Evolutionary conservation across 2,888 invertebrate genomes (phyloP), one percentile per base, ranked within the genome.

Genomic region (Drosophila meridiana): DNA sequence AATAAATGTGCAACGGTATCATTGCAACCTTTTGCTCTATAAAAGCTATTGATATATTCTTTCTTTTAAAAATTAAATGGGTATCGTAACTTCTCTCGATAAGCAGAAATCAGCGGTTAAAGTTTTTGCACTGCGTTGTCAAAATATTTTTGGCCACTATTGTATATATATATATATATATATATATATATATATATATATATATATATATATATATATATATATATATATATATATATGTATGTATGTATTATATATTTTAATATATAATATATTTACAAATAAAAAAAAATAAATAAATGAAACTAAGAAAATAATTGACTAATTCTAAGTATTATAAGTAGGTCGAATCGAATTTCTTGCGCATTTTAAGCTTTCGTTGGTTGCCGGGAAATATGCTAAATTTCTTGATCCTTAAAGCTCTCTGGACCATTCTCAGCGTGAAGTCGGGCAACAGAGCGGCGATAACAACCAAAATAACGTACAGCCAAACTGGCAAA

Each of bases 401-500:
- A 28, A 88, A 85, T 34, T 82, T 78, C 47, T 92, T 92, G 58
- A 92, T 82, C 28, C 90, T 88, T 3, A 93, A 71, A 2, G 84
- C 91, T 50, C 89, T 74, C 48, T 82, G 82, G 50, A 91, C 83
- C 76, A 91, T 84, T 14, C 90, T 82, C 30, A 92, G 77, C n/a
- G 90, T 88, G 57, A 92, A 94, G 90, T 96, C 95, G 0, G 96
- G 96, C 48, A 94, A 79, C 13, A 96, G 91, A 34, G 94, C 93
- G 0, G 94, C 92, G 0, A 94, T 90, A 1, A 94, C 86, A 0
- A 94, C 92, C 0, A 95, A 26, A 0, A 95, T 7, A 48, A 95
- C 94, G 20, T 95, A 89, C n/a, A 95, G 76, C 95, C 95, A 95
- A 85, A 96, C 95, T 0, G 94, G 90, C 0, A 94, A 91, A 0